Evolutionary conservation across 1,140 invertebrate species (phyloP), one percentile per base, ranked within the genome.

Genomic region (Zaprionus kolodkinae): DNA sequence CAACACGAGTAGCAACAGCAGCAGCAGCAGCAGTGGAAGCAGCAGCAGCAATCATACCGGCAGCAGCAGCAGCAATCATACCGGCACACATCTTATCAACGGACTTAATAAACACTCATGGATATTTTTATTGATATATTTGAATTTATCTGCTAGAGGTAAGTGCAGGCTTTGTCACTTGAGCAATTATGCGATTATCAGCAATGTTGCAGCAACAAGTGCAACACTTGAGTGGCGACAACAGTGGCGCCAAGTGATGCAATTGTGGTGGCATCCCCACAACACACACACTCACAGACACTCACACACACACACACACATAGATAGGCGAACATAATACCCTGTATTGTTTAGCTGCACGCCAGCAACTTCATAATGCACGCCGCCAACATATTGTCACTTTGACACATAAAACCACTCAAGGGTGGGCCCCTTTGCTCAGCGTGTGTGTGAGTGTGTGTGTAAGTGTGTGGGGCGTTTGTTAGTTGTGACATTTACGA

Each of bases 81-180:
- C 80, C 66, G 67, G 72, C 71, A 76, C 67, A 60, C 73, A 88
- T 68, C 75, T 91, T 72, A 74, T 83, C 54, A 87, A 90, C 71
- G 83, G 91, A 92, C 88, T 92, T 81, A 92, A 91, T 86, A 92
- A 92, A 89, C 91, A 92, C 85, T 92, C 91, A 88, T 92, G 91
- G 91, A 92, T 92, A 91, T 92, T 92, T 92, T 89, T 92, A 91
- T 75, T 92, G 81, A 92, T 92, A 80, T 92, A 92, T 83, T 91
- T 92, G 86, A 92, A 92, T 89, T 91, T 92, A 91, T 92, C 91
- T 92, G 91, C 91, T 90, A 91, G 85, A 92, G 86, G 91, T 92
- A 76, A 92, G 91, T 92, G 78, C 6, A 13, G 40, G 33, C 33
- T 0, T 33, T 7, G 10, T 7, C 55, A 59, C 40, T 48, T 27